phyloP scores from a whole-genome alignment of 2,797 vertebrate genomes.

The Crocidura indochinensis region DNA sequence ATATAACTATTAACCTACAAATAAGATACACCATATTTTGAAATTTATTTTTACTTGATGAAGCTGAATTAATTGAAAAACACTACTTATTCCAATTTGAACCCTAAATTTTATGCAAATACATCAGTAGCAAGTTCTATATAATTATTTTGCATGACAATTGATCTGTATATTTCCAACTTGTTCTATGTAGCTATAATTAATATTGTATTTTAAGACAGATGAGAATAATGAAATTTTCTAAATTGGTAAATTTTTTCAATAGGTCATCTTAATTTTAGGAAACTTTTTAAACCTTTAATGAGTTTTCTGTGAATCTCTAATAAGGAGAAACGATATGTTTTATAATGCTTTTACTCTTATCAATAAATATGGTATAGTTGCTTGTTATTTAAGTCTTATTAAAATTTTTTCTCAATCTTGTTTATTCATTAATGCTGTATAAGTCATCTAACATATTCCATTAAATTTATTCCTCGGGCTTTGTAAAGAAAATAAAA shows the following conservation, averaged over 20 bases:
- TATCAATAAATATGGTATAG: neutral
- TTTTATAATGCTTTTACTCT: neutral
- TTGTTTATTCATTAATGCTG: neutral
- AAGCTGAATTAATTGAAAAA: neutral
- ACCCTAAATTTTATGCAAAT: neutral
- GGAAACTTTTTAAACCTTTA: neutral
- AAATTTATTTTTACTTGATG: neutral
- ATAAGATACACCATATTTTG: too few species aligned
- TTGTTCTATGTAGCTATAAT: neutral
- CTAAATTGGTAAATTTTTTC: neutral
- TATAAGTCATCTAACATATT: neutral
- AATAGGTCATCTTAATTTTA: neutral
- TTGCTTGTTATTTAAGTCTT: neutral
- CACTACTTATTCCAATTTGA: neutral
- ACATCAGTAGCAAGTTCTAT: neutral
- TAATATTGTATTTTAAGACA: neutral
- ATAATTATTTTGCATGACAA: neutral
- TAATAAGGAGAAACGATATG: neutral
- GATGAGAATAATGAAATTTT: neutral
- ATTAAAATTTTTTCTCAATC: slow-evolving; percentile 4
- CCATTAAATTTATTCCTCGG: neutral
- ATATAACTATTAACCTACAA: too few species aligned
- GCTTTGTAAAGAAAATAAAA: neutral
- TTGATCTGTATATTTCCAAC: neutral
- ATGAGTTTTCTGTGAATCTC: neutral